Evolutionary conservation across 2,113 vertebrate genomes (phyloP).

Genomic region (Carlito syrichta): DNA sequence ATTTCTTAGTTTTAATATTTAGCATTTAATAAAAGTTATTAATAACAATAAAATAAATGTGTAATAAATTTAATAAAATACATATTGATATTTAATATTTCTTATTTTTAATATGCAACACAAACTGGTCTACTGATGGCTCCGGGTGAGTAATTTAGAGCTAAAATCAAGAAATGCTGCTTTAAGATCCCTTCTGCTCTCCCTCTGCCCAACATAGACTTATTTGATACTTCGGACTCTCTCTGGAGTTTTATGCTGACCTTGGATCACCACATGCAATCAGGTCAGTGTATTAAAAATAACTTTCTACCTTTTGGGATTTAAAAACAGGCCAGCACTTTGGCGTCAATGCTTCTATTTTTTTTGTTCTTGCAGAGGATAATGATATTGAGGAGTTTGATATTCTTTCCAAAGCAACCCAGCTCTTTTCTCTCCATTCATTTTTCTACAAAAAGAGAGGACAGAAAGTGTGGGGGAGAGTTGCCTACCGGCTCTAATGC

Average conservation of each 20-base stretch:
- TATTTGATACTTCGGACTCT: constrained; percentile 35
- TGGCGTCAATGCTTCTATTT: constrained; percentile 58
- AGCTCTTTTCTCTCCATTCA: background rate
- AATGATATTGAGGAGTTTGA: background rate
- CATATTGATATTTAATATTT: no score
- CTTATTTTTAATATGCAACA: background rate
- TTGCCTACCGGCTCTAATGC: background rate
- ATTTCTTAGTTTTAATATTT: background rate
- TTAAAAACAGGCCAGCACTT: constrained; percentile 65
- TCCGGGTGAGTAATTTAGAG: constrained; percentile 8
- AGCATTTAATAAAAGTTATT: no score
- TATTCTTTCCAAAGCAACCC: background rate
- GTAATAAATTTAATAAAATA: no score
- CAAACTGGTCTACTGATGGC: background rate
- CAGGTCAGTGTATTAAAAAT: constrained; percentile 82
- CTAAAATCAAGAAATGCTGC: constrained; percentile 19
- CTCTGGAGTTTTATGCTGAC: constrained; percentile 64
- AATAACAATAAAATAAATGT: no score
- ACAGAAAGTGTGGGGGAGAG: fast-evolving
- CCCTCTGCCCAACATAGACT: background rate
- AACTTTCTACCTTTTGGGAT: constrained; percentile 71
- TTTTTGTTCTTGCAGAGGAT: constrained; percentile 33
- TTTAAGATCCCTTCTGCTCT: constrained; percentile 33
- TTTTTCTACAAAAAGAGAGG: background rate
- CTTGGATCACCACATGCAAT: constrained; percentile 70